phyloP scores from a whole-genome alignment of 2,888 invertebrate genomes.

The Tachina fera region DNA sequence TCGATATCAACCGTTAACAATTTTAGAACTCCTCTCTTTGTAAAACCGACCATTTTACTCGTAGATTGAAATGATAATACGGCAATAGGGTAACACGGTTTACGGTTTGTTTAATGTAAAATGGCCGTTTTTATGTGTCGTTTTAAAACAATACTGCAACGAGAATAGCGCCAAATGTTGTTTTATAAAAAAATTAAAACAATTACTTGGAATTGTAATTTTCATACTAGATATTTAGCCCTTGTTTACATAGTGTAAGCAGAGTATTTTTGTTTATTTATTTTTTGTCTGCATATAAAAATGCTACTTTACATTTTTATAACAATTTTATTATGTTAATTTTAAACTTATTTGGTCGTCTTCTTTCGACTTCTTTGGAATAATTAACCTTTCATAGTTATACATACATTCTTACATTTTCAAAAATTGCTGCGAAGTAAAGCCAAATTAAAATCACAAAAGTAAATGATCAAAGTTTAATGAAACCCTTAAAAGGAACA shows the following conservation, averaged over 20 bases:
- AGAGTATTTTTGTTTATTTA: not conserved
- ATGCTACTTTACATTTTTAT: not conserved
- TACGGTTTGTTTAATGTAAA: too few relatives aligned
- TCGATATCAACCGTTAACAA: too few relatives aligned
- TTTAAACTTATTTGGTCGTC: not conserved
- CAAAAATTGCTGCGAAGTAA: not conserved
- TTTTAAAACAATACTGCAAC: too few relatives aligned
- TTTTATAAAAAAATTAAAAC: too few relatives aligned
- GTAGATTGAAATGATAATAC: too few relatives aligned
- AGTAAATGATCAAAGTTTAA: slow-evolving; percentile 12
- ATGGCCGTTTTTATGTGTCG: too few relatives aligned
- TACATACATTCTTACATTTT: not conserved
- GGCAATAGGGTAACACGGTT: too few relatives aligned
- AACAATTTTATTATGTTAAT: not conserved
- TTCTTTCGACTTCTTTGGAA: not conserved
- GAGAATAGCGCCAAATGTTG: too few relatives aligned
- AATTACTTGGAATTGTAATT: too few relatives aligned
- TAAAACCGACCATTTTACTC: too few relatives aligned
- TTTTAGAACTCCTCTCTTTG: too few relatives aligned
- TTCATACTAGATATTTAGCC: not conserved
- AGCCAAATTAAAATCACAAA: slow-evolving; percentile 19
- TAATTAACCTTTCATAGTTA: not conserved
- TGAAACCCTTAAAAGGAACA: not conserved
- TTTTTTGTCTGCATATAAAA: not conserved
- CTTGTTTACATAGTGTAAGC: not conserved